Conservation (phyloP, 2,888 invertebrate genomes). For the Schizotus pectinicornis region DNA sequence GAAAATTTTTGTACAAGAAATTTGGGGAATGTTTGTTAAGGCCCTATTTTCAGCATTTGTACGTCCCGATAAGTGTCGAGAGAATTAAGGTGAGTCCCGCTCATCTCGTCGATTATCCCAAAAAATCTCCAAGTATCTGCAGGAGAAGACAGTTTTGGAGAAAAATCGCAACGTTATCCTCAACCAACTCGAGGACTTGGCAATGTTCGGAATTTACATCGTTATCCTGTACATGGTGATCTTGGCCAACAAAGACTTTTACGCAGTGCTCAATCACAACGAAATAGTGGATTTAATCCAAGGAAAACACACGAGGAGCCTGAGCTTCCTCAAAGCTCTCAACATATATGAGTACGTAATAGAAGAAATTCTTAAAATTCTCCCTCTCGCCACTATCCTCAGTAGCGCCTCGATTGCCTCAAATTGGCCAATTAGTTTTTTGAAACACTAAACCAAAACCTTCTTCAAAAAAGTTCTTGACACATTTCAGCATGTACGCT, state of each 20-base stretch:
- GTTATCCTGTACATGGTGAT: conserved; percentile 43
- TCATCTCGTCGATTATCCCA: background rate
- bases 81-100: background rate
- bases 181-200: conserved; percentile 37
- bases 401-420: background rate
- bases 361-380: background rate
- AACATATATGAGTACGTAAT: background rate
- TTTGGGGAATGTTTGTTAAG: conserved; percentile 37
- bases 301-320: conserved; percentile 28
- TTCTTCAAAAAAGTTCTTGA: too few species aligned
- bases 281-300: conserved; percentile 37
- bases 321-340: conserved; percentile 4
- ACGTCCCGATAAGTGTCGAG: conserved; percentile 20
- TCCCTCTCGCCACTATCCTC: background rate
- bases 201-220: conserved; percentile 44
- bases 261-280: conserved; percentile 32
- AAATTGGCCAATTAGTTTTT: too few species aligned
- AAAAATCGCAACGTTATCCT: conserved; percentile 1
- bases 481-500: conserved; percentile 1
- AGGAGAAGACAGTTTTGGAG: conserved; percentile 3
- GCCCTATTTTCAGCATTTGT: conserved; percentile 39
- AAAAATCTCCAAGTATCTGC: background rate
- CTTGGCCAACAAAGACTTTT: conserved; percentile 35
- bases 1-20: conserved; percentile 33
- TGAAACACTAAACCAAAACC: too few species aligned